Conservation (phyloP, 2,113 vertebrate genomes). For the Saccopteryx bilineata region DNA sequence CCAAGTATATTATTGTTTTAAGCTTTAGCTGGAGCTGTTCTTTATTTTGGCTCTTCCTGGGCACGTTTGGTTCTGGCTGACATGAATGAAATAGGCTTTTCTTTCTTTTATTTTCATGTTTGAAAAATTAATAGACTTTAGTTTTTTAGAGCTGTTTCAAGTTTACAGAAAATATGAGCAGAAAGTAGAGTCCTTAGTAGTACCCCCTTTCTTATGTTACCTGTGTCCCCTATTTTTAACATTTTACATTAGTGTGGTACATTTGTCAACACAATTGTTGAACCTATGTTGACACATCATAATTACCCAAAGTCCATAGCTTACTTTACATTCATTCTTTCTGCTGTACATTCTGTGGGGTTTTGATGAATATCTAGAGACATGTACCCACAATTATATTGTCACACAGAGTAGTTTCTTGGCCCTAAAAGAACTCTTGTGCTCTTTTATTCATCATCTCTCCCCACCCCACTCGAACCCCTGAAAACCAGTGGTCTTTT, state of each 20-base stretch:
- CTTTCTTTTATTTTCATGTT: not conserved
- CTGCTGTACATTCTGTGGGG: not conserved
- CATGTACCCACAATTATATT: not conserved
- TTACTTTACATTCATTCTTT: not conserved
- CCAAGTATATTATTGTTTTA: slow-evolving; percentile 55
- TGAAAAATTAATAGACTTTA: slow-evolving; percentile 35
- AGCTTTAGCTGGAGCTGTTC: slow-evolving; percentile 3
- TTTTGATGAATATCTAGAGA: not conserved
- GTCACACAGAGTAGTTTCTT: not conserved
- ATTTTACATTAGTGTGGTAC: not conserved
- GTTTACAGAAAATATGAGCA: slow-evolving; percentile 31
- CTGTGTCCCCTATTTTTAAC: not conserved
- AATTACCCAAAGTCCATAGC: not conserved
- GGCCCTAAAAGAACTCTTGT: not conserved
- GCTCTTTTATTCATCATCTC: not conserved
- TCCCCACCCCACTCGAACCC: not conserved
- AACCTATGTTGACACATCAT: not conserved
- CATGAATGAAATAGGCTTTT: slow-evolving; percentile 17
- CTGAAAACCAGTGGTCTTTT: not conserved
- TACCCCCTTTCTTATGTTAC: not conserved
- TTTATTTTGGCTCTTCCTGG: slow-evolving; percentile 51
- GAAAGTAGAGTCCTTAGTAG: not conserved
- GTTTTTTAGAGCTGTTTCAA: slow-evolving; percentile 8
- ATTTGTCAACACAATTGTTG: not conserved
- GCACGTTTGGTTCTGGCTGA: slow-evolving; percentile 41